Evolutionary conservation across 2,797 vertebrate species (phyloP).

Genomic region (Zenarchopterus dispar): DNA sequence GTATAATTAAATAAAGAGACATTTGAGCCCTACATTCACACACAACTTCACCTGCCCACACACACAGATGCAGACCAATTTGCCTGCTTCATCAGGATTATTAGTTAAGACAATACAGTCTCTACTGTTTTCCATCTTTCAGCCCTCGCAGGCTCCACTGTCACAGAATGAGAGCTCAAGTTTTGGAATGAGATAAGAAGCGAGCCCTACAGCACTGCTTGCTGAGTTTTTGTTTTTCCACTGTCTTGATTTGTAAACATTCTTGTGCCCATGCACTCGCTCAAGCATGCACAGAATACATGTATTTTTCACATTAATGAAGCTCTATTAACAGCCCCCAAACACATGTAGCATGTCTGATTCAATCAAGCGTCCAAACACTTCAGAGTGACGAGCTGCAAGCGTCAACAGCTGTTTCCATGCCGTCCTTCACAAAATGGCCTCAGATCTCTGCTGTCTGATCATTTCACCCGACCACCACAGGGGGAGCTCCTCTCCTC

Average conservation of each 20-base stretch:
- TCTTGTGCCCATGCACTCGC: constrained; percentile 4
- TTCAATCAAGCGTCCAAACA: constrained; percentile 72
- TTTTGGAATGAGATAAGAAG: constrained; percentile 71
- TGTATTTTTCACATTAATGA: constrained; percentile 56
- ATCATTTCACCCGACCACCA: constrained; percentile 68
- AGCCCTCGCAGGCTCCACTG: constrained; percentile 56
- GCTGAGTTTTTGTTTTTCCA: constrained; percentile 70
- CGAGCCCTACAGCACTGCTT: constrained; percentile 66
- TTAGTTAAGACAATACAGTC: constrained; percentile 70
- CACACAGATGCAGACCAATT: constrained; percentile 51
- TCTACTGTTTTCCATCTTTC: constrained; percentile 60
- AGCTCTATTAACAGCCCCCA: constrained; percentile 47
- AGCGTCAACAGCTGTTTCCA: constrained; percentile 77
- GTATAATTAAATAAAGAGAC: constrained; percentile 21
- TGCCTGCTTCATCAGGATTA: constrained; percentile 70
- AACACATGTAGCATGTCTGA: constrained; percentile 78
- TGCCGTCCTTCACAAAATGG: constrained; percentile 77
- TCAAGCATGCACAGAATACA: constrained; percentile 20
- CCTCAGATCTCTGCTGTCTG: constrained; percentile 59
- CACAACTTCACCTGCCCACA: constrained; percentile 3
- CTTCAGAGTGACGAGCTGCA: constrained; percentile 70
- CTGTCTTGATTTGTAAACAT: constrained; percentile 39
- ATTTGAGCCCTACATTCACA: constrained; percentile 3
- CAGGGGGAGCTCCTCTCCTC: constrained; percentile 43
- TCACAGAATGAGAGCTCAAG: constrained; percentile 72